These are phyloP conservation scores for Ceratina australensis DNA, from an alignment of 1,140 invertebrate species.

Conservation along the genomic window DNA sequence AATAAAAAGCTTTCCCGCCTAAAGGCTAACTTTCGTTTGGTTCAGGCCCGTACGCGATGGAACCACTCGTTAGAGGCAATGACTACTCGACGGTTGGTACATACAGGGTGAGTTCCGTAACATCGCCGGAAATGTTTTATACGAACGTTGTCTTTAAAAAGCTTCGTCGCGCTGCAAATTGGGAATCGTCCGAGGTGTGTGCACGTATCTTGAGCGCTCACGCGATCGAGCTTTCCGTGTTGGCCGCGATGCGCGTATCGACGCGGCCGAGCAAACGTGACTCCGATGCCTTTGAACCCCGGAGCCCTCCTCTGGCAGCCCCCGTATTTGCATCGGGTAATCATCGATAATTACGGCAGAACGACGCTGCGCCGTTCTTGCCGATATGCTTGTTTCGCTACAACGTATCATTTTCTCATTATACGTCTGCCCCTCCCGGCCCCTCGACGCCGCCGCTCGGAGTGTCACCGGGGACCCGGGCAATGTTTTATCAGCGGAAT, in stretches of 20 bases:
- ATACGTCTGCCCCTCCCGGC: slow-evolving; percentile 21
- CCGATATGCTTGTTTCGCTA: slow-evolving; percentile 42
- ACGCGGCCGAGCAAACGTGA: slow-evolving; percentile 18
- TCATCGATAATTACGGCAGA: slow-evolving; percentile 62
- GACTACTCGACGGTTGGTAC: neutral
- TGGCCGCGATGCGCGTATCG: slow-evolving; percentile 8
- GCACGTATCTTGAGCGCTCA: slow-evolving; percentile 41
- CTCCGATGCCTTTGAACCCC: slow-evolving; percentile 8
- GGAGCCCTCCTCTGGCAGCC: slow-evolving; percentile 7
- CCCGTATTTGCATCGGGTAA: slow-evolving; percentile 55
- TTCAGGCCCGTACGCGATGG: slow-evolving; percentile 43
- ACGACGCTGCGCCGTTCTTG: slow-evolving; percentile 62
- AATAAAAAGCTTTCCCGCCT: slow-evolving; percentile 64
- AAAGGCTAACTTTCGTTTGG: slow-evolving; percentile 61
- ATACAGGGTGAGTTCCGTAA: too few relatives aligned
- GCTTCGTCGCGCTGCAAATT: too few relatives aligned
- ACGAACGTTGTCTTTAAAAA: too few relatives aligned
- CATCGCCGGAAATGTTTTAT: too few relatives aligned
- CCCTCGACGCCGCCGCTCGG: neutral
- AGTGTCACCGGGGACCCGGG: neutral
- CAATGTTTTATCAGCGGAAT: slow-evolving; percentile 16
- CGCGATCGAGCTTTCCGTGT: slow-evolving; percentile 13
- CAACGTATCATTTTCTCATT: slow-evolving; percentile 60
- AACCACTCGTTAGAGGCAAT: slow-evolving; percentile 40
- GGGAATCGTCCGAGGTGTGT: too few relatives aligned